Conservation (phyloP, 2,888 invertebrate genomes). For the Dioctria rufipes region DNA sequence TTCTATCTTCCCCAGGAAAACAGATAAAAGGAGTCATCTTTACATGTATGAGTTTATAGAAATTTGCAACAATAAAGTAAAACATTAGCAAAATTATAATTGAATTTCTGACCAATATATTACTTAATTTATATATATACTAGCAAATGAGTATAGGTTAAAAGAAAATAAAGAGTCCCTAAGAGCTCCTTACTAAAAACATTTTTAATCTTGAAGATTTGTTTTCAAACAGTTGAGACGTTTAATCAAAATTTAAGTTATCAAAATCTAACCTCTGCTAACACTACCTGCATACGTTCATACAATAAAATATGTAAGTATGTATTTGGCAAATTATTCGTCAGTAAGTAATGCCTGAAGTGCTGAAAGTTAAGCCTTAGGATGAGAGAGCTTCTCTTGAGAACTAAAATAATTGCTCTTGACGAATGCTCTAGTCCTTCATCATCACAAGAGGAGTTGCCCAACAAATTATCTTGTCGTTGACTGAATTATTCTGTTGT, state of each 20-base stretch:
- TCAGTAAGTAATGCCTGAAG: constrained; percentile 11
- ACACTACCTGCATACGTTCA: background rate
- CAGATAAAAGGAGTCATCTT: too few species aligned
- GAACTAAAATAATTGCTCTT: constrained; percentile 38
- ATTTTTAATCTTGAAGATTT: too few species aligned
- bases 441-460: constrained; percentile 25
- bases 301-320: background rate
- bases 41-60: too few species aligned
- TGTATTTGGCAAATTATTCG: constrained; percentile 21
- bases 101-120: too few species aligned
- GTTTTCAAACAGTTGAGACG: too few species aligned
- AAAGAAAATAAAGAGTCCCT: too few species aligned
- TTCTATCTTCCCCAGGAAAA: too few species aligned
- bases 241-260: background rate
- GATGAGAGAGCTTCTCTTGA: constrained; percentile 11
- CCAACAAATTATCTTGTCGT: constrained; percentile 18
- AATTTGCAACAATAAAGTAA: too few species aligned
- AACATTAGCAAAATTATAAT: too few species aligned
- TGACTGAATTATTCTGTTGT: background rate
- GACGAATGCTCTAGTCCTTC: constrained; percentile 23
- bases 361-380: constrained; percentile 6
- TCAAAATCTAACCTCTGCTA: constrained; percentile 8
- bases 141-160: too few species aligned
- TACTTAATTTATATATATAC: too few species aligned
- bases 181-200: too few species aligned